These are phyloP conservation scores for Bombus cullumanus DNA, from an alignment of 1,140 invertebrate genomes.

Conservation along the genomic window DNA sequence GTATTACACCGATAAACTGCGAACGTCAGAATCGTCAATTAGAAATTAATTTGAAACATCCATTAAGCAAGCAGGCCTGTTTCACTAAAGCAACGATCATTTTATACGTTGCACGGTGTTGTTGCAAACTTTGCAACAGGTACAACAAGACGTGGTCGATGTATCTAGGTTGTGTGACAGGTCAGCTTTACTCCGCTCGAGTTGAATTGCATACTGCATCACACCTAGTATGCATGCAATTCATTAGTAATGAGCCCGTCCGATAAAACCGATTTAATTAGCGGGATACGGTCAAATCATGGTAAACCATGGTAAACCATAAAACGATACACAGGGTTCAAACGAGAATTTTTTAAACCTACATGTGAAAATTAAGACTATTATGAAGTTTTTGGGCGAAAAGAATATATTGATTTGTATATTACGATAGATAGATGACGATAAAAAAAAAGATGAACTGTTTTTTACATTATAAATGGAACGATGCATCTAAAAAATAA, in stretches of 20 bases:
- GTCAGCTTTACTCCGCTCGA: conserved; percentile 34
- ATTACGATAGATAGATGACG: no score
- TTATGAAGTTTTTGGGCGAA: not conserved
- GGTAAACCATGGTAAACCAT: not conserved
- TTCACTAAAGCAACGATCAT: not conserved
- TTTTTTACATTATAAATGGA: no score
- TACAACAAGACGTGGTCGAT: conserved; percentile 48
- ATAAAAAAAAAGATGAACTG: no score
- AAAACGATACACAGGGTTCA: not conserved
- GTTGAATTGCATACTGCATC: conserved; percentile 39
- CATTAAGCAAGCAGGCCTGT: conserved; percentile 35
- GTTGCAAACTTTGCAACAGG: conserved; percentile 62
- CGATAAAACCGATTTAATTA: conserved; percentile 66
- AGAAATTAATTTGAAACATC: conserved; percentile 46
- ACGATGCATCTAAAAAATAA: no score
- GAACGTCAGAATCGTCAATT: conserved; percentile 21
- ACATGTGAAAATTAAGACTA: not conserved
- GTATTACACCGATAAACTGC: not conserved
- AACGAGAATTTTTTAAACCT: not conserved
- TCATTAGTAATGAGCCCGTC: conserved; percentile 57
- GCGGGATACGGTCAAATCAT: conserved; percentile 24
- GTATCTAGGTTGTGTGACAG: conserved; percentile 48
- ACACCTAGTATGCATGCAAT: conserved; percentile 38
- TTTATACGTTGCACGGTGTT: conserved; percentile 17
- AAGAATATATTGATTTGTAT: no score